phyloP scores from a whole-genome alignment of 2,888 invertebrate species.

The Chrysodeixis includens region DNA sequence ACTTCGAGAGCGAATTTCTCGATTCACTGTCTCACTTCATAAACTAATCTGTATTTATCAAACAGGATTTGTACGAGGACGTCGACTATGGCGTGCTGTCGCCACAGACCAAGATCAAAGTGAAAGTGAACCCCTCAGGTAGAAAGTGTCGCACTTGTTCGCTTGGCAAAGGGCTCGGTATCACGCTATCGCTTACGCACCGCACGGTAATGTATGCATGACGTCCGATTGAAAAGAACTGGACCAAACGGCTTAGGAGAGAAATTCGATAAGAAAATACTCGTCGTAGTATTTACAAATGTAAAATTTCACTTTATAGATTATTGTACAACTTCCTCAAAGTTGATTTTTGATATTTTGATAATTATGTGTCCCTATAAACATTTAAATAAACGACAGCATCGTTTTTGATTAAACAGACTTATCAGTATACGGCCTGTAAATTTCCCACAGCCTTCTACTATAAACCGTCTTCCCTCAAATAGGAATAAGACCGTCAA shows the following conservation, averaged over 20 bases:
- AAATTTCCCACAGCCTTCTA: no score
- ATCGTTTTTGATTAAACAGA: no score
- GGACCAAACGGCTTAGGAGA: background rate
- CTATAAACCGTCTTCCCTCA: no score
- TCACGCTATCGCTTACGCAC: slow-evolving; percentile 47
- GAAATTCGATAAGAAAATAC: background rate
- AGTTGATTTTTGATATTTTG: no score
- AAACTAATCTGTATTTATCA: slow-evolving; percentile 18
- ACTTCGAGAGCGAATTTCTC: no score
- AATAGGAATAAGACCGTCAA: no score
- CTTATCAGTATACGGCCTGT: no score
- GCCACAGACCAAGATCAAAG: slow-evolving; percentile 96
- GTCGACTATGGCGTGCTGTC: slow-evolving; percentile 95
- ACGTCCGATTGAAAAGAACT: slow-evolving; percentile 24
- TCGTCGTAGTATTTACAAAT: background rate
- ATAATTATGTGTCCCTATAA: no score
- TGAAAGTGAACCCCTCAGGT: slow-evolving; percentile 97
- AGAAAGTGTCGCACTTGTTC: slow-evolving; percentile 77
- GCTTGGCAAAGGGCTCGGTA: slow-evolving; percentile 46
- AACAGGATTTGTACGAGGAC: slow-evolving; percentile 95
- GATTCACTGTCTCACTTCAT: slow-evolving; percentile 28
- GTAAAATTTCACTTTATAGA: no score
- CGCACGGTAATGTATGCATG: slow-evolving; percentile 21
- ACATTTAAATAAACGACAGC: no score
- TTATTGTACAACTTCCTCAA: no score